These are phyloP conservation scores for Balearica regulorum DNA, from an alignment of 2,797 vertebrate genomes.

Conservation along the genomic window DNA sequence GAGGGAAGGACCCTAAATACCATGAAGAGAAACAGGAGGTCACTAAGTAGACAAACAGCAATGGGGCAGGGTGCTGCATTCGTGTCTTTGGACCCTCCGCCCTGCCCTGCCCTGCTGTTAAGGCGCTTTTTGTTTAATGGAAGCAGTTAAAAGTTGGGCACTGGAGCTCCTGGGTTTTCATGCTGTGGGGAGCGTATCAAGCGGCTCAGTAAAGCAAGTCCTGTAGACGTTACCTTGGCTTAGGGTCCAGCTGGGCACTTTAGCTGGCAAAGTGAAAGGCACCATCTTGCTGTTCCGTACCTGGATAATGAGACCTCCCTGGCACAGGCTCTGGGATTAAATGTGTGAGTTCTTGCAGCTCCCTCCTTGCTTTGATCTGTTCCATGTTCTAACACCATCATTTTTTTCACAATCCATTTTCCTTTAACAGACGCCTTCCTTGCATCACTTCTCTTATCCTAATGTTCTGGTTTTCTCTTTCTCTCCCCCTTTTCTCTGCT, in stretches of 20 bases:
- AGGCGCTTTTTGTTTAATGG: background rate
- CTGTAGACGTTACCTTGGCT: background rate
- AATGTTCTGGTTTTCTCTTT: constrained; percentile 41
- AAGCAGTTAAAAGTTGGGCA: background rate
- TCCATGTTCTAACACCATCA: background rate
- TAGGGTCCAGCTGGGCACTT: background rate
- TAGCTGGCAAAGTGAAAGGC: background rate
- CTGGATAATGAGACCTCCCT: background rate
- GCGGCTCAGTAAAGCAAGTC: background rate
- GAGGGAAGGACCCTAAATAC: background rate
- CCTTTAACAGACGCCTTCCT: constrained; percentile 35
- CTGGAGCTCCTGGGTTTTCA: background rate
- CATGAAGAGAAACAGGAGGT: background rate
- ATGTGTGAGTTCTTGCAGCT: background rate
- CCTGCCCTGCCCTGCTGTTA: background rate
- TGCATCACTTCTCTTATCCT: constrained; percentile 20
- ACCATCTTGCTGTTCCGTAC: background rate
- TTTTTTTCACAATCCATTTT: constrained; percentile 2
- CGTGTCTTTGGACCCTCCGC: background rate
- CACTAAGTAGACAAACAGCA: background rate
- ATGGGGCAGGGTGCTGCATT: background rate
- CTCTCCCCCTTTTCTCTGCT: constrained; percentile 57
- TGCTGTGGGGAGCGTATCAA: rapidly evolving
- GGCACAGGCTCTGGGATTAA: background rate
- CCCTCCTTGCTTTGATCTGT: background rate